These are phyloP conservation scores for Chrysolina haemoptera DNA, from an alignment of 2,888 invertebrate species.

Conservation along the genomic window DNA sequence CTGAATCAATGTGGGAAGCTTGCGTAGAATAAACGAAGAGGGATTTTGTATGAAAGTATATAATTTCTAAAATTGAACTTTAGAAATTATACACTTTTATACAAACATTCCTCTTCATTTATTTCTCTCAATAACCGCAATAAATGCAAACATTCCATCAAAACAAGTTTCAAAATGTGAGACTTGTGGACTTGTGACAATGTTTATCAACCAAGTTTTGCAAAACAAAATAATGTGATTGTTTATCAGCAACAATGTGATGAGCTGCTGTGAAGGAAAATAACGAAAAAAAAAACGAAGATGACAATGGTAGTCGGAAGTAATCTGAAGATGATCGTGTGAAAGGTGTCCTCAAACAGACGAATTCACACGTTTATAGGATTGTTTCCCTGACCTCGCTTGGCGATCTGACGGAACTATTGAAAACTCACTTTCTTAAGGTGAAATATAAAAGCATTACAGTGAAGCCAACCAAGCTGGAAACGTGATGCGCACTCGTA, in stretches of 20 bases:
- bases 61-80: no score
- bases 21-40: no score
- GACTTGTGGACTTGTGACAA: no score
- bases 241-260: slow-evolving; percentile 25
- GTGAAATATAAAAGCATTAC: slow-evolving; percentile 22
- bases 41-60: no score
- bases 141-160: slow-evolving; percentile 22
- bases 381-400: slow-evolving; percentile 2
- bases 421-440: slow-evolving; percentile 5
- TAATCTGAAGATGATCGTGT: slow-evolving; percentile 3
- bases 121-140: slow-evolving; percentile 21
- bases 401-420: slow-evolving; percentile 5
- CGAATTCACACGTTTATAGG: slow-evolving; percentile 5
- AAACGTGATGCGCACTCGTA: no score
- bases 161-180: no score
- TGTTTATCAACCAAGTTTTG: slow-evolving; percentile 23
- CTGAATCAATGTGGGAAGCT: no score
- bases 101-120: no score
- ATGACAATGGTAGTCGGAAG: slow-evolving; percentile 13
- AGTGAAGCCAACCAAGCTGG: no score
- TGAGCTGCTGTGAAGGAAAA: neutral
- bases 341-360: slow-evolving; percentile 1
- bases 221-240: slow-evolving; percentile 25
- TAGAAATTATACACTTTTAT: no score
- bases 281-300: neutral